Conservation (phyloP, 2,888 invertebrate genomes). For the Dendrolimus pini region DNA sequence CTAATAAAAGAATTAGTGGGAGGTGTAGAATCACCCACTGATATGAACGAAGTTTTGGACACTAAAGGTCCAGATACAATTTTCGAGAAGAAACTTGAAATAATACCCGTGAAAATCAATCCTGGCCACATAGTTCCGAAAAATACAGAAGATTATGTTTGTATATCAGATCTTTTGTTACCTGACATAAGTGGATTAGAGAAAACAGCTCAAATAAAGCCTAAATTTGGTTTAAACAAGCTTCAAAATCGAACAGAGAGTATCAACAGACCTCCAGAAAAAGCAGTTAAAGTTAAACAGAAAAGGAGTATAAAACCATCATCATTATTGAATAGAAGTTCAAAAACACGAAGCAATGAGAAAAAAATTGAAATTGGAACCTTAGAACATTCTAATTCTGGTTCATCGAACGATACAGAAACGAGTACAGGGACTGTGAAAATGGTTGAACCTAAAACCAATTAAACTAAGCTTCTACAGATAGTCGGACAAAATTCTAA, state of each 20-base stretch:
- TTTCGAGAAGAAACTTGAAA: constrained; percentile 58
- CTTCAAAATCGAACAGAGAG: constrained; percentile 61
- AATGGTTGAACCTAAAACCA: constrained; percentile 43
- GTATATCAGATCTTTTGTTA: constrained; percentile 52
- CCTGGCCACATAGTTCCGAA: constrained; percentile 36
- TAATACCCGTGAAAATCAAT: constrained; percentile 63
- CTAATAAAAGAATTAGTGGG: constrained; percentile 64
- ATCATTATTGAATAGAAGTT: constrained; percentile 41
- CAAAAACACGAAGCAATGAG: constrained; percentile 37
- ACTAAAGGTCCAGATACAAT: constrained; percentile 62
- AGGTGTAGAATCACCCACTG: constrained; percentile 58
- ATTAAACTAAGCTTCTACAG: constrained; percentile 3
- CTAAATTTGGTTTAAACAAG: constrained; percentile 61
- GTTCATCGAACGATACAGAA: constrained; percentile 76
- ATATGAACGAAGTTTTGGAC: constrained; percentile 48
- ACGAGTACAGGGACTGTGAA: constrained; percentile 68
- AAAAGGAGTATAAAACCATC: constrained; percentile 44
- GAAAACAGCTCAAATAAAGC: constrained; percentile 63
- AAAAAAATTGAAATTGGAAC: constrained; percentile 37
- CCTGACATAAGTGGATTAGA: constrained; percentile 50
- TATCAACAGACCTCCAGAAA: constrained; percentile 61
- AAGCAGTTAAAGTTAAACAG: constrained; percentile 55
- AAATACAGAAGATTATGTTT: constrained; percentile 54
- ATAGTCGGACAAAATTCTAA: too few relatives aligned
- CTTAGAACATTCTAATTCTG: constrained; percentile 74